Base-by-base conservation (phyloP, 2,113 vertebrate species). In the Agelaius phoeniceus region DNA sequence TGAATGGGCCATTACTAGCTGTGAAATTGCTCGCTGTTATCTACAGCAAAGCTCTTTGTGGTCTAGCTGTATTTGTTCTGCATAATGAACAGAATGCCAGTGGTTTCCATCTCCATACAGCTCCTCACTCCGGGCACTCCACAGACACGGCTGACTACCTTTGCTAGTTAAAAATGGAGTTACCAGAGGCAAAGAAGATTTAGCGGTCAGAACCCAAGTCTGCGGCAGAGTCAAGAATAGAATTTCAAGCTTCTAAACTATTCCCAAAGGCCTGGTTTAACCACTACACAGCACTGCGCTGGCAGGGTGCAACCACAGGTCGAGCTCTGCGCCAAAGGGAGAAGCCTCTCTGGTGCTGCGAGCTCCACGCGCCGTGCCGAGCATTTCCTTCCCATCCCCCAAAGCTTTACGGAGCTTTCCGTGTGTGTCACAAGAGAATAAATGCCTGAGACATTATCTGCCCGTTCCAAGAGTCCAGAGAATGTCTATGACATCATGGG, bases 401-500 rank as follows among this genome's bases (percentile, higher is more conserved):
- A 61, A 33, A 52, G 4, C 67, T 57, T 71, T 11, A 28, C 0
- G 2, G 84, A 68, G 80, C 57, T 84, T 69, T 83, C 18, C 44
- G 67, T 41, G 61, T 16, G 46, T 93, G 76, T 73, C 96, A 92
- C 69, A 23, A 23, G 94, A 97, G 89, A 90, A 87, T 83, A 83
- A 96, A 93, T 78, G 93, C 93, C 83, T 43, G 65, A 95, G 92
- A 76, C 92, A 71, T 93, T 95, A 95, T 95, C 90, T 95, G 89
- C 69, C 89, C 89, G 49, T 95, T 96, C 67, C 69, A 71, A 91
- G 90, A 94, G 95, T 91, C 91, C 96, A 86, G 96, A 83, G 96
- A 92, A 96, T 95, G 86, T 15, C 44, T 79, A 93, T 97, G 93
- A 97, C 95, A 94, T 97, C 97, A 97, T 88, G 72, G 92, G 87